Conservation (phyloP, 2,113 vertebrate genomes). For the Gobio gobio region DNA sequence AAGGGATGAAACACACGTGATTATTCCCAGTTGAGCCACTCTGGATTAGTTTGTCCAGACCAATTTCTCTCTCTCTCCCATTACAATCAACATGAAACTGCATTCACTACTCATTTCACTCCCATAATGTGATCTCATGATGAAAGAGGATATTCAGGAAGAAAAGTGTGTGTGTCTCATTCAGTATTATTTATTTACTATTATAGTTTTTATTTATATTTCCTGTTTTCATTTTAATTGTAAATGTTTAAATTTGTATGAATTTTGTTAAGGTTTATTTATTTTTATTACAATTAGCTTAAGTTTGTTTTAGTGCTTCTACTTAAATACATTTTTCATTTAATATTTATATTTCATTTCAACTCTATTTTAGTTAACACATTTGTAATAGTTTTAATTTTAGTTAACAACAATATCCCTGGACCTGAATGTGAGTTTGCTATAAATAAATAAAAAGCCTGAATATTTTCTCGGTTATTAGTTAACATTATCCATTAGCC, state of each 20-base stretch:
- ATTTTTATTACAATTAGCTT: background rate
- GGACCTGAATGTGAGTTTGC: too few relatives aligned
- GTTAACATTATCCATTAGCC: too few relatives aligned
- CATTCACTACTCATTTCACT: background rate
- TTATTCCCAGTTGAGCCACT: background rate
- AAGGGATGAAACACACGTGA: background rate
- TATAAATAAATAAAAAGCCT: too few relatives aligned
- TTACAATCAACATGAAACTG: background rate
- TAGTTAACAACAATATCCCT: background rate
- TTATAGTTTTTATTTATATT: too few relatives aligned
- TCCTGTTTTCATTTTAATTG: background rate
- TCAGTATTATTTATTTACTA: background rate
- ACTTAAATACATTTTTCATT: background rate
- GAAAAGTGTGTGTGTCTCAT: background rate
- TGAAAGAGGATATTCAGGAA: background rate
- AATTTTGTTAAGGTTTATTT: background rate
- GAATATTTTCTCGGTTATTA: too few relatives aligned
- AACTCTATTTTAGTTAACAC: background rate
- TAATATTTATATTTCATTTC: background rate
- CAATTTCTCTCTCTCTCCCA: background rate
- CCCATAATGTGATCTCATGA: background rate
- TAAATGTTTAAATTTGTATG: background rate
- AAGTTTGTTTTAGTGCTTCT: background rate
- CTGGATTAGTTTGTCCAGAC: slow-evolving; percentile 3
- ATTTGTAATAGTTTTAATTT: background rate